These are phyloP conservation scores for Cephalopachus bancanus DNA, from an alignment of 2,797 vertebrate genomes.

Conservation along the genomic window DNA sequence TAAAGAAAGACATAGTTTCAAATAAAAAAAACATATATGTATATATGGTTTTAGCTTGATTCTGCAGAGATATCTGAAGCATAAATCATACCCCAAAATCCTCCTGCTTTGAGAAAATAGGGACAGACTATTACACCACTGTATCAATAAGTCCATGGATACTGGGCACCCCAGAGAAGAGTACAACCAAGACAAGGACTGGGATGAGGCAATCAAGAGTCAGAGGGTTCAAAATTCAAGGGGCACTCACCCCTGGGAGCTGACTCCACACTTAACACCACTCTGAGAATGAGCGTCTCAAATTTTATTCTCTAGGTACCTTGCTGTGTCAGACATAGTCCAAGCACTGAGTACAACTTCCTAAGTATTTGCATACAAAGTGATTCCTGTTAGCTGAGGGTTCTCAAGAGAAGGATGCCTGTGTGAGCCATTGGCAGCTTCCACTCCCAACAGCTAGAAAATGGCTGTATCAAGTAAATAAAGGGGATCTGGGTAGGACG, in stretches of 20 bases:
- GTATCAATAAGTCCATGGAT: background rate
- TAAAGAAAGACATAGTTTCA: background rate
- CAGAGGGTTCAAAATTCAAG: background rate
- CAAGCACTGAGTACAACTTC: background rate
- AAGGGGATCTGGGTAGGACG: background rate
- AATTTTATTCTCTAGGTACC: background rate
- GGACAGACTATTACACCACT: no score
- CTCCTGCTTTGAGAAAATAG: background rate
- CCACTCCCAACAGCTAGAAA: background rate
- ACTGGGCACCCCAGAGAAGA: no score
- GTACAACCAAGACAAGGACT: background rate
- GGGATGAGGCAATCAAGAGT: background rate
- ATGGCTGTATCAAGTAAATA: background rate
- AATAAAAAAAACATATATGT: background rate
- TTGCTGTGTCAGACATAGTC: background rate
- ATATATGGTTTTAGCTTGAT: background rate
- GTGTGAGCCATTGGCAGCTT: background rate
- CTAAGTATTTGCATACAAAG: background rate
- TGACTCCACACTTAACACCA: background rate
- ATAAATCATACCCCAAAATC: background rate
- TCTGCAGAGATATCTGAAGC: background rate
- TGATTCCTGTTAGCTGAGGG: background rate
- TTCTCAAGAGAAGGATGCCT: background rate
- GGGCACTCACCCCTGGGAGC: background rate
- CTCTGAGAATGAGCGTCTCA: background rate